A percentile compares a stretch with the other conserved stretches of the same genome.
These are phyloP conservation scores for Phenganax stokvisi DNA, from an alignment of 92 coral and sea anemone species.

Conservation along the genomic window DNA sequence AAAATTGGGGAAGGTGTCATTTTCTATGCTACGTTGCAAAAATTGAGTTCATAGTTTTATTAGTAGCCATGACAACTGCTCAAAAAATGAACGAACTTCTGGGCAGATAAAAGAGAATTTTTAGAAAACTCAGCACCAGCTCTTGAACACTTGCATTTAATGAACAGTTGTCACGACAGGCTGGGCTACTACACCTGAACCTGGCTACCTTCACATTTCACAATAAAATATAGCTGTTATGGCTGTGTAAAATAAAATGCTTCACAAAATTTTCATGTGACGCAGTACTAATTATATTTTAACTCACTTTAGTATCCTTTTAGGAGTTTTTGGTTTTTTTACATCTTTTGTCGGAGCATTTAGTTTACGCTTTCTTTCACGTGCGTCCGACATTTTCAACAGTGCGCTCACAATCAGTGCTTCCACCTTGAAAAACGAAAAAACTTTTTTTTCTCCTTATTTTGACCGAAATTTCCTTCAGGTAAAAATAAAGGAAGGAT, in stretches of 20 bases:
- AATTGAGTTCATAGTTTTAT: not conserved
- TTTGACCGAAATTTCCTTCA: too few relatives aligned
- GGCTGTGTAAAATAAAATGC: not conserved
- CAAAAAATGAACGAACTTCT: not conserved
- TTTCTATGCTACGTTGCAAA: not conserved
- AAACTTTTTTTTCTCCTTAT: too few relatives aligned
- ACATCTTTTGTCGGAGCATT: not conserved
- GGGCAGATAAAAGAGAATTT: not conserved
- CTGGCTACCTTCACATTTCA: not conserved
- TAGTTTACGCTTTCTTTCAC: slow-evolving; percentile 37
- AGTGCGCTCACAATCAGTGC: not conserved
- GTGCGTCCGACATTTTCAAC: slow-evolving; percentile 40
- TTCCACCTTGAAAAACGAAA: too few relatives aligned
- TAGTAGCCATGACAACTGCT: not conserved
- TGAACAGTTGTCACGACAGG: not conserved
- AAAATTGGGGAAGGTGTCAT: not conserved
- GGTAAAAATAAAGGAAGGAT: too few relatives aligned
- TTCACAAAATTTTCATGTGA: not conserved
- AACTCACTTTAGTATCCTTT: slow-evolving; percentile 4
- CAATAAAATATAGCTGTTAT: not conserved
- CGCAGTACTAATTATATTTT: not conserved
- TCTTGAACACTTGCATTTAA: too few relatives aligned
- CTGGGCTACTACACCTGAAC: not conserved
- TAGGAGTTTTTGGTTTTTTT: slow-evolving; percentile 8
- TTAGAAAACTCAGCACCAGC: too few relatives aligned